These are phyloP conservation scores for Hapalemur alaotrensis DNA, from an alignment of 2,797 vertebrate genomes.

Conservation along the genomic window DNA sequence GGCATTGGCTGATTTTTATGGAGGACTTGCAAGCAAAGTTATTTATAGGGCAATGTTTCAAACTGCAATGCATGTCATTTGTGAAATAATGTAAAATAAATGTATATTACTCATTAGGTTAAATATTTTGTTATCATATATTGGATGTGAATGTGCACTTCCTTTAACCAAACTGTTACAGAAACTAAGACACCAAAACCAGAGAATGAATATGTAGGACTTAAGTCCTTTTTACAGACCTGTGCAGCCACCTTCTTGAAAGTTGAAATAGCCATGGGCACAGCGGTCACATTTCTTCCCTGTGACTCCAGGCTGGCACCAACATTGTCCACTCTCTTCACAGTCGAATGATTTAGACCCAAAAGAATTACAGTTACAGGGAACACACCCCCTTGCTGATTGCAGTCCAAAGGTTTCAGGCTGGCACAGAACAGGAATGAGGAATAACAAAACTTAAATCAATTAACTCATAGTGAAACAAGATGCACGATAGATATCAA, in stretches of 20 bases:
- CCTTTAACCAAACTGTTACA: neutral
- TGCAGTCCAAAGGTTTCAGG: slow-evolving; percentile 89
- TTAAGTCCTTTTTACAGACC: slow-evolving; percentile 83
- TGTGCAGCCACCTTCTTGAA: slow-evolving; percentile 97
- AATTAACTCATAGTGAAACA: slow-evolving; percentile 31
- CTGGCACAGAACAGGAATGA: slow-evolving; percentile 80
- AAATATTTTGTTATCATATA: neutral
- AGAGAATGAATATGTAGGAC: neutral
- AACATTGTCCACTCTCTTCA: slow-evolving; percentile 92
- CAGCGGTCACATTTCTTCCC: slow-evolving; percentile 96
- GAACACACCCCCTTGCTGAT: slow-evolving; percentile 89
- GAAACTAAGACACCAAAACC: neutral
- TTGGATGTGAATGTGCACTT: neutral
- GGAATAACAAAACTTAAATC: neutral
- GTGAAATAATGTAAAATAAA: neutral
- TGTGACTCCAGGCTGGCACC: slow-evolving; percentile 94
- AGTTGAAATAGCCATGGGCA: slow-evolving; percentile 92
- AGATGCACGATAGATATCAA: neutral
- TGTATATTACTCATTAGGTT: neutral
- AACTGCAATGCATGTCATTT: neutral
- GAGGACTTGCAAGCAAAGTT: neutral
- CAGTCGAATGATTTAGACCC: slow-evolving; percentile 99
- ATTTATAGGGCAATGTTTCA: neutral
- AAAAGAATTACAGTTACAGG: slow-evolving; percentile 98
- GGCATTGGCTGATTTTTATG: neutral